These are phyloP conservation scores for Gorsachius goisagi DNA, from an alignment of 2,113 vertebrate species.

Conservation along the genomic window DNA sequence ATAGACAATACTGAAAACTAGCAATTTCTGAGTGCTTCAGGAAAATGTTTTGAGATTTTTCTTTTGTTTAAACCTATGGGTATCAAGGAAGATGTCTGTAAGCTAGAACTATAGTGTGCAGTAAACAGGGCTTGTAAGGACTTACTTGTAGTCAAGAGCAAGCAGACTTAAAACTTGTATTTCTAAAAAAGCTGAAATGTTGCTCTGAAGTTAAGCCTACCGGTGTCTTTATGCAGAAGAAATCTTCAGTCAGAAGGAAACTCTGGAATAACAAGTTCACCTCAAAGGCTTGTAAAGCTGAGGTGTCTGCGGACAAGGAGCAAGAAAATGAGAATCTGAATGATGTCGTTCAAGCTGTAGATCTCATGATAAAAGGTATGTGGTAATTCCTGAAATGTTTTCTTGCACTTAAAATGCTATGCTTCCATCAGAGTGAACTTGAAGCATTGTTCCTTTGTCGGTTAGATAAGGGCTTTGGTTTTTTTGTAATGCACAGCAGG, in stretches of 20 bases:
- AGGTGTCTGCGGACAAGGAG: slow-evolving; percentile 68
- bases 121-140: neutral
- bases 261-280: slow-evolving; percentile 75
- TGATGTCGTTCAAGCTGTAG: slow-evolving; percentile 74
- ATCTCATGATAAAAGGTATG: slow-evolving; percentile 89
- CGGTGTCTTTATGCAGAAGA: slow-evolving; percentile 45
- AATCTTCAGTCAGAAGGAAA: slow-evolving; percentile 82
- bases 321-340: slow-evolving; percentile 72
- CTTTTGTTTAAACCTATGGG: neutral
- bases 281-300: slow-evolving; percentile 79
- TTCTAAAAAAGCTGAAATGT: neutral
- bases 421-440: neutral
- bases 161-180: neutral
- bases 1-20: neutral
- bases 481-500: neutral
- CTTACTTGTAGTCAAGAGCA: neutral
- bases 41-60: neutral
- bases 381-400: neutral
- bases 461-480: neutral
- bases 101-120: neutral
- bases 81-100: neutral
- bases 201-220: neutral
- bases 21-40: neutral
- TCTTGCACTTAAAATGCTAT: neutral
- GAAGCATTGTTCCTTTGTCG: neutral